Evolutionary conservation across 2,113 vertebrate genomes (phyloP), one percentile per base, ranked within the genome.

Genomic region (Charadrius vociferus): DNA sequence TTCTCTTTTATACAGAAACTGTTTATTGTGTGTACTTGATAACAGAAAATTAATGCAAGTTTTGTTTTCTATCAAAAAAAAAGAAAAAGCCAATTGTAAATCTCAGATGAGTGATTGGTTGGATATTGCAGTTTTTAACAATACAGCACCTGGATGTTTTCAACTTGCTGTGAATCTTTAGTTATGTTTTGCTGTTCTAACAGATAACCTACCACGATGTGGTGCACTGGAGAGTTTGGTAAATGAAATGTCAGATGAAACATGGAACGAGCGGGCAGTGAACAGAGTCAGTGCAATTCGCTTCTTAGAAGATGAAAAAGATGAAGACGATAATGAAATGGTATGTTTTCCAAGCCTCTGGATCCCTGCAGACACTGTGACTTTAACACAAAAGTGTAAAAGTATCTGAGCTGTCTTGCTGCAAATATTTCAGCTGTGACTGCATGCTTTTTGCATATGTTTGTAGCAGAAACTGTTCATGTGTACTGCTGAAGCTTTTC

Each of bases 211-310:
- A 27, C 98, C 99, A 27, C 99, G 99, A 90, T 99, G 98, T 26
- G 99, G 99, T 26, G 99, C 98, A 0, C 92, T 99, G 96, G 99
- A 99, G 97, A 99, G 98, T 94, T 94, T 99, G 91, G 99, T 99
- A 78, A 99, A 98, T 20, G 99, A 99, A 30, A 97, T 99, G 97
- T 98, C 98, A 10, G 99, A 99, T 7, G 99, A 99, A 95, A 98
- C 98, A 6, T 99, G 99, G 99, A 99, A 99, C 39, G 98, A 98
- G 94, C 98, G 97, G 50, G 98, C 99, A 12, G 91, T 98, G 61
- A 98, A 99, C 94, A 98, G 99, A 97, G 99, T 99, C 98, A 99
- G 99, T 81, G 99, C 99, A 93, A 99, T 99, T 97, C 99, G 99
- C 71, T 99, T 99, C 97, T 86, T 99, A 80, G 99, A 99, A 68